A percentile compares a stretch with the other conserved stretches of the same genome.
Evolutionary conservation across 2,888 invertebrate species (phyloP).

Genomic region (Timema podura): DNA sequence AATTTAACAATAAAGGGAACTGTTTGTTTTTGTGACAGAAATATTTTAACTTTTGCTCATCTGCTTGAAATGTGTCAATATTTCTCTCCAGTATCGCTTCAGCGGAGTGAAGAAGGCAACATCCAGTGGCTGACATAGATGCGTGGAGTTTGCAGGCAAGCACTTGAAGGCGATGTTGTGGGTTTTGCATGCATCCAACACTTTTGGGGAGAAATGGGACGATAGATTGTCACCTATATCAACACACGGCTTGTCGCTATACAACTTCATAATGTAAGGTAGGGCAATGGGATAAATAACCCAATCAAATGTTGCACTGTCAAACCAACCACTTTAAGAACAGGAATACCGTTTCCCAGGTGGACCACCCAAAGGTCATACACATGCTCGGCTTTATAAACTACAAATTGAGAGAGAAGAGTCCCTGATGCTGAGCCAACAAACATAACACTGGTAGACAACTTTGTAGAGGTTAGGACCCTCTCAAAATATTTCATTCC

Average conservation of each 20-base stretch:
- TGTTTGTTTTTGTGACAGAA: background rate
- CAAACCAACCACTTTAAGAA: background rate
- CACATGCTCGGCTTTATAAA: constrained; percentile 3
- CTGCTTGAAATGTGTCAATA: background rate
- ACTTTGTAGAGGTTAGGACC: background rate
- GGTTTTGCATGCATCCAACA: constrained; percentile 3
- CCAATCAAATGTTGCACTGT: background rate
- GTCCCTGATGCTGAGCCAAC: background rate
- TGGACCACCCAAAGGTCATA: constrained; percentile 10
- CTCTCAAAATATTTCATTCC: constrained; percentile 8
- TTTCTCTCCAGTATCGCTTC: constrained; percentile 6
- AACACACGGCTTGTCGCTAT: background rate
- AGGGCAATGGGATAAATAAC: background rate
- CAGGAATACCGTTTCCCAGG: background rate
- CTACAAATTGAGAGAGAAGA: background rate
- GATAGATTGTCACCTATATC: constrained; percentile 7
- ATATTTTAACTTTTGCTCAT: too few species aligned
- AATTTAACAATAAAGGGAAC: background rate
- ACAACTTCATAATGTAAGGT: background rate
- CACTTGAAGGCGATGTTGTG: constrained; percentile 9
- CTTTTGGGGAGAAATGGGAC: constrained; percentile 2
- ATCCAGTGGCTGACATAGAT: constrained; percentile 14
- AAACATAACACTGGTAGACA: constrained; percentile 4
- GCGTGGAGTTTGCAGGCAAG: constrained; percentile 11
- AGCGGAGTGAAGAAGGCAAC: constrained; percentile 9